Evolutionary conservation across 2,113 vertebrate species (phyloP).

Genomic region (Pholis gunnellus): DNA sequence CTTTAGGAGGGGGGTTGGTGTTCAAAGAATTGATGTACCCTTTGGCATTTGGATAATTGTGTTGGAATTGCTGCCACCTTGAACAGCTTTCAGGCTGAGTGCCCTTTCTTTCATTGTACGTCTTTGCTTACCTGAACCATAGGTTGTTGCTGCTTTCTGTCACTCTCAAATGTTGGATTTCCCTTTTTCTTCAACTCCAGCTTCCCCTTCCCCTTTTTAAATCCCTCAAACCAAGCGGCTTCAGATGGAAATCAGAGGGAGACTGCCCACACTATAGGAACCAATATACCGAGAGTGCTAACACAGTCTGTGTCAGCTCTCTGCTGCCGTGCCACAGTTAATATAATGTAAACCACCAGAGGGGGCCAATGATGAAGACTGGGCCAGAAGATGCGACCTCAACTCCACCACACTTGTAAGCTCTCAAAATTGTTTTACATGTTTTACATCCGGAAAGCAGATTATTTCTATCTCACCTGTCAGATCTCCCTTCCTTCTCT

Average conservation of each 20-base stretch:
- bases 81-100: constrained; percentile 55
- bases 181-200: background rate
- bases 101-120: constrained; percentile 46
- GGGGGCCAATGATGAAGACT: constrained; percentile 64
- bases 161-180: constrained; percentile 21
- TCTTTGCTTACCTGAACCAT: constrained; percentile 31
- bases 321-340: constrained; percentile 17
- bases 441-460: constrained; percentile 63
- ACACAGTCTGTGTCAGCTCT: constrained; percentile 19
- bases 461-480: constrained; percentile 64
- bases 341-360: constrained; percentile 69
- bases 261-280: background rate
- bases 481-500: constrained; percentile 39
- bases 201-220: background rate
- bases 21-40: constrained; percentile 78
- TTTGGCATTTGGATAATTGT: constrained; percentile 79
- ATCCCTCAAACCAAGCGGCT: background rate
- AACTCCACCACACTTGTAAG: constrained; percentile 15
- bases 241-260: constrained; percentile 18
- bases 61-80: constrained; percentile 76
- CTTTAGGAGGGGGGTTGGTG: constrained; percentile 83
- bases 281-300: constrained; percentile 6
- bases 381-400: background rate
- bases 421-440: constrained; percentile 56
- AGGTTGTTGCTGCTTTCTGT: constrained; percentile 12